Percentiles rank a stretch among this genome's conserved stretches.
phyloP scores from a whole-genome alignment of 2,888 invertebrate species.

The Aporophyla nigra region DNA sequence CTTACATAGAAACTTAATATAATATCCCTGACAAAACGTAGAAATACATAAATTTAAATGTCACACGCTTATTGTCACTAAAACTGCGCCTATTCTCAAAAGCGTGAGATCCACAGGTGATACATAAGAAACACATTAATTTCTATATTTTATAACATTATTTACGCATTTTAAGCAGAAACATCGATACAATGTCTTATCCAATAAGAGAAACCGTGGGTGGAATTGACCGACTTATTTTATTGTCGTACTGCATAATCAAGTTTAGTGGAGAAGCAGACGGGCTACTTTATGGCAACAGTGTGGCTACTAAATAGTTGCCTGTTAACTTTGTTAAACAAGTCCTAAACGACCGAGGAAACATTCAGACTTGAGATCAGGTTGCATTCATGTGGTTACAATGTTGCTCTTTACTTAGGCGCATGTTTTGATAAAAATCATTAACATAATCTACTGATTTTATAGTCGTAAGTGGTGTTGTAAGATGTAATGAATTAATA shows the following conservation, averaged over 20 bases:
- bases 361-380: background rate
- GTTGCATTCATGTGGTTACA: slow-evolving; percentile 4
- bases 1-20: slow-evolving; percentile 8
- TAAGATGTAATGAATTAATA: too few relatives aligned
- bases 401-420: slow-evolving; percentile 7
- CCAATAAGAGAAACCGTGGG: slow-evolving; percentile 70
- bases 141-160: slow-evolving; percentile 66
- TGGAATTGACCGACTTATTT: slow-evolving; percentile 69
- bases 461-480: background rate
- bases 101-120: slow-evolving; percentile 57
- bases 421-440: background rate
- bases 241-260: slow-evolving; percentile 67
- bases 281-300: slow-evolving; percentile 52
- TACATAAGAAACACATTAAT: slow-evolving; percentile 62
- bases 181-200: slow-evolving; percentile 66
- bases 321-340: background rate
- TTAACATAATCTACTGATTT: slow-evolving; percentile 22
- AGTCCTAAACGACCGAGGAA: background rate
- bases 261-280: slow-evolving; percentile 45
- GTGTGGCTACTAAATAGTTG: slow-evolving; percentile 43
- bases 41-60: slow-evolving; percentile 19
- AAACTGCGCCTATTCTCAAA: slow-evolving; percentile 22
- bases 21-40: slow-evolving; percentile 36
- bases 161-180: slow-evolving; percentile 64
- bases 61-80: slow-evolving; percentile 25